These are phyloP conservation scores for Monomorium pharaonis DNA, from an alignment of 1,140 invertebrate species.

Conservation along the genomic window DNA sequence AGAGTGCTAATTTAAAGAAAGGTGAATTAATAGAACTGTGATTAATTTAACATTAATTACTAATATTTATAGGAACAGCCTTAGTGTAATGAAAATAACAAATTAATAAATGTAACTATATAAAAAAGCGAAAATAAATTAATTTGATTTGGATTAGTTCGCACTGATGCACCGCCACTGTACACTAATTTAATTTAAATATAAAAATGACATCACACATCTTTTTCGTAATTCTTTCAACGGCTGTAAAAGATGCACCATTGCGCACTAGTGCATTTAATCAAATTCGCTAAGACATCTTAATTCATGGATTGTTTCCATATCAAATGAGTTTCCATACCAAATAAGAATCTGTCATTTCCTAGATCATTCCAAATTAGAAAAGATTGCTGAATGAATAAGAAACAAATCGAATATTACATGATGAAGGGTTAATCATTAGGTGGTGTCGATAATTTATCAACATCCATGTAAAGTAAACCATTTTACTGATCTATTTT, in stretches of 20 bases:
- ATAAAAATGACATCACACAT: too few relatives aligned
- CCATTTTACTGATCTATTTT: neutral
- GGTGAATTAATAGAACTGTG: neutral
- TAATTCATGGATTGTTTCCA: neutral
- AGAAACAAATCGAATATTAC: neutral
- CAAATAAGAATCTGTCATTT: slow-evolving; percentile 12
- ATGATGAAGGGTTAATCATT: slow-evolving; percentile 21
- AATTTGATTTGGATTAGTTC: too few relatives aligned
- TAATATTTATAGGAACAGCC: neutral
- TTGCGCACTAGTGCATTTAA: too few relatives aligned
- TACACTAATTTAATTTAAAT: too few relatives aligned
- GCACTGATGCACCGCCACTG: too few relatives aligned
- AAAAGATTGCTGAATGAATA: neutral
- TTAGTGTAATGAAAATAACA: slow-evolving; percentile 7
- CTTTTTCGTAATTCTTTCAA: too few relatives aligned
- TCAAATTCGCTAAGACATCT: too few relatives aligned
- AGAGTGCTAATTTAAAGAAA: neutral
- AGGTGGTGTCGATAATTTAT: neutral
- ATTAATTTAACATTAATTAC: neutral
- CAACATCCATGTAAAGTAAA: neutral
- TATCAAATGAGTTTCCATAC: neutral
- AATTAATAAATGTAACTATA: neutral
- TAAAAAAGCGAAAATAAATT: slow-evolving; percentile 9
- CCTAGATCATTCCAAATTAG: slow-evolving; percentile 31
- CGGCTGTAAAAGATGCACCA: too few relatives aligned